Conservation (phyloP, 2,888 invertebrate species). For the Pterostichus madidus region DNA sequence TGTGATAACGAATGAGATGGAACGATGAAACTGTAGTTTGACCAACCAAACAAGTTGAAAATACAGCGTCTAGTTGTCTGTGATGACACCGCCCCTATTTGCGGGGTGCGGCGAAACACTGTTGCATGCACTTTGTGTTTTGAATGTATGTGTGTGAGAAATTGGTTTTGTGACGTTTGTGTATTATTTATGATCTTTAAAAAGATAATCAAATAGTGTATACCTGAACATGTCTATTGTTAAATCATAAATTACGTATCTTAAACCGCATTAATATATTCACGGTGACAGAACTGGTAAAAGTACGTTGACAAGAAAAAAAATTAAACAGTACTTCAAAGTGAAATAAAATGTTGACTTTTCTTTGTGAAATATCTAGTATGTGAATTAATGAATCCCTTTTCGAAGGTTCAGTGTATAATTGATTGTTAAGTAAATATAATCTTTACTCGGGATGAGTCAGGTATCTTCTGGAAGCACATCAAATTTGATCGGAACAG, state of each 20-base stretch:
- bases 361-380: conserved; percentile 45
- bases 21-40: conserved; percentile 27
- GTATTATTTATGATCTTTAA: conserved; percentile 55
- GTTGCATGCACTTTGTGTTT: conserved; percentile 63
- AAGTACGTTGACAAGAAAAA: conserved; percentile 16
- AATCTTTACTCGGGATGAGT: conserved; percentile 71
- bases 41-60: conserved; percentile 39
- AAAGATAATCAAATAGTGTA: conserved; percentile 55
- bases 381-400: conserved; percentile 37
- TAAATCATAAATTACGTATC: conserved; percentile 43
- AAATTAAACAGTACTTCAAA: not conserved
- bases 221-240: conserved; percentile 43
- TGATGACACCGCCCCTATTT: conserved; percentile 64
- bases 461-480: conserved; percentile 71
- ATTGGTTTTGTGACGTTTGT: conserved; percentile 62
- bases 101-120: conserved; percentile 66
- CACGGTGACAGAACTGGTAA: conserved; percentile 36
- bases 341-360: conserved; percentile 44
- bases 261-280: conserved; percentile 47
- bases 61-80: conserved; percentile 48
- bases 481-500: conserved; percentile 71
- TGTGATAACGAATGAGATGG: conserved; percentile 34
- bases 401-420: conserved; percentile 44
- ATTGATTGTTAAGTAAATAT: conserved; percentile 38
- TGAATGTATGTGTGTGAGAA: conserved; percentile 58